Percentiles rank a stretch among this genome's conserved stretches.
Evolutionary conservation across 2,888 invertebrate species (phyloP).

Genomic region (Frankliniella intonsa): DNA sequence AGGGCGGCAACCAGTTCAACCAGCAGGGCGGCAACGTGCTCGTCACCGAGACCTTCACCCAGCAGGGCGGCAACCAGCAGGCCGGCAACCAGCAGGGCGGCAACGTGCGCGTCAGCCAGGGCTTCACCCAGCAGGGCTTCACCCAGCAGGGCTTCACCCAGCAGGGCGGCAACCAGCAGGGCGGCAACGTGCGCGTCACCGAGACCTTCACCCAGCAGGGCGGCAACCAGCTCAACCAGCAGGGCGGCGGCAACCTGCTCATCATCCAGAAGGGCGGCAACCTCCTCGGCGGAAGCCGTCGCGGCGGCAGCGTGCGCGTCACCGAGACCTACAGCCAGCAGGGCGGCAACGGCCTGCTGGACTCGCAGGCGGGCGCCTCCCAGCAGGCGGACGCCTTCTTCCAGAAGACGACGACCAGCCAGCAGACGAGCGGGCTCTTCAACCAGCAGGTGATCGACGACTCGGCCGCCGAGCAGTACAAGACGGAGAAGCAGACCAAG

Average conservation of each 20-base stretch:
- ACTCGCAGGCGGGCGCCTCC: neutral
- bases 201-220: neutral
- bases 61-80: neutral
- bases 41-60: neutral
- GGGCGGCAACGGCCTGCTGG: neutral
- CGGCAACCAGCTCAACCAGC: neutral
- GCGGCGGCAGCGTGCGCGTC: neutral
- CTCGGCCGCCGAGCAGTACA: neutral
- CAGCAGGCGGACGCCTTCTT: neutral
- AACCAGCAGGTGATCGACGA: neutral
- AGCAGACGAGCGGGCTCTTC: neutral
- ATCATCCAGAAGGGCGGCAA: neutral
- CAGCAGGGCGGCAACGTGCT: neutral
- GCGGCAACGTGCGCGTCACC: neutral
- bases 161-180: neutral
- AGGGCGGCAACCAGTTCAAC: too few relatives aligned
- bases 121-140: neutral
- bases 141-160: neutral
- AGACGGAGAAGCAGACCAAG: conserved; percentile 7
- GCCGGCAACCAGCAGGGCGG: neutral
- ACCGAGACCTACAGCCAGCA: neutral
- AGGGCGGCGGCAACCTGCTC: neutral
- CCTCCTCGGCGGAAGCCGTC: neutral
- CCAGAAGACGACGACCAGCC: neutral
- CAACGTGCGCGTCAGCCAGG: neutral